Evolutionary conservation across 2,888 invertebrate genomes (phyloP).

Genomic region (Tricholauxania praeusta): DNA sequence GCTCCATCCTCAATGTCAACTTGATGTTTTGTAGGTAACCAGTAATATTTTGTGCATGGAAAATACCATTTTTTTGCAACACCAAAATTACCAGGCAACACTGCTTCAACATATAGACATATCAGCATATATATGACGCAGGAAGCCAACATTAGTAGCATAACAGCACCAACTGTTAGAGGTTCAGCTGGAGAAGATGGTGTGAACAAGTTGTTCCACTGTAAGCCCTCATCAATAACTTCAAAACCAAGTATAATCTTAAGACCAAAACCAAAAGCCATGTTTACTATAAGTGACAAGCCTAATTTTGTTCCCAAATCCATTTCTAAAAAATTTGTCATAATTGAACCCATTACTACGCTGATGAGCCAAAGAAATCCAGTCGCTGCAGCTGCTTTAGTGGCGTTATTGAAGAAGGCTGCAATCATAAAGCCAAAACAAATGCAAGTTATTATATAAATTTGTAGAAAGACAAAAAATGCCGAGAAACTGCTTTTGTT

Average conservation of each 20-base stretch:
- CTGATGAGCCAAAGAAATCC: conserved; percentile 80
- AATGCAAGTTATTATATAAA: conserved; percentile 78
- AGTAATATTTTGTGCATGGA: conserved; percentile 72
- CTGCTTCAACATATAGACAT: conserved; percentile 85
- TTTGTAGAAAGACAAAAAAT: conserved; percentile 76
- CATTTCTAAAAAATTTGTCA: conserved; percentile 74
- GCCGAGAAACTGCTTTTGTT: conserved; percentile 76
- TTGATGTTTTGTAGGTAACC: conserved; percentile 57
- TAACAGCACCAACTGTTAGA: conserved; percentile 76
- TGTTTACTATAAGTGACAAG: conserved; percentile 77
- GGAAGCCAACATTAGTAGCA: conserved; percentile 73
- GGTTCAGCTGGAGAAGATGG: conserved; percentile 75
- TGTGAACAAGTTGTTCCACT: conserved; percentile 70
- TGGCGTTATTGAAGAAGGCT: conserved; percentile 82
- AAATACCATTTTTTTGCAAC: conserved; percentile 86
- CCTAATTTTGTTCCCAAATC: conserved; percentile 72
- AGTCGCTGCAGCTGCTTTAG: conserved; percentile 79
- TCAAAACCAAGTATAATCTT: conserved; percentile 75
- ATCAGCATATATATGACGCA: conserved; percentile 73
- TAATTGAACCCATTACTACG: conserved; percentile 74
- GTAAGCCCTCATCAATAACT: conserved; percentile 74
- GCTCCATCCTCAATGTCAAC: conserved; percentile 17
- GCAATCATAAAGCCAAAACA: conserved; percentile 82
- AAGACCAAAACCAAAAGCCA: conserved; percentile 82
- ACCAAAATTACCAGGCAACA: conserved; percentile 86